Evolutionary conservation across 2,888 invertebrate genomes (phyloP).

Genomic region (Deilephila elpenor): DNA sequence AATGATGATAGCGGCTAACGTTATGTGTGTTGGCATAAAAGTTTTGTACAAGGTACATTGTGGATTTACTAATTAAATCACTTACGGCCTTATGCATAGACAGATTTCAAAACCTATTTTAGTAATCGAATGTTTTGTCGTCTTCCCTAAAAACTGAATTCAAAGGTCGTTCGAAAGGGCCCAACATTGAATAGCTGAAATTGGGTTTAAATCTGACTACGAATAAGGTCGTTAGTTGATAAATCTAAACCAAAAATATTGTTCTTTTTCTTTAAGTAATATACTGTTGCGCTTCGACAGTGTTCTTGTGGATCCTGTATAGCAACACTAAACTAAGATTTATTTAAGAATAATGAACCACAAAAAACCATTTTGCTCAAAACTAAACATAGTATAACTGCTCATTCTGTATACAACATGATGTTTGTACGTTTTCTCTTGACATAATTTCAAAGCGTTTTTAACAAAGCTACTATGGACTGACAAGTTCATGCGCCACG

Average conservation of each 20-base stretch:
- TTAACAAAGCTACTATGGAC: neutral
- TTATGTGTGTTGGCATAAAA: too few relatives aligned
- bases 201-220: too few relatives aligned
- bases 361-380: conserved; percentile 9
- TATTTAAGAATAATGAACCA: neutral
- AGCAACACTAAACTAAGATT: neutral
- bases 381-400: neutral
- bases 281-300: neutral
- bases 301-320: neutral
- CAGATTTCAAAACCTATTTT: too few relatives aligned
- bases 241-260: neutral
- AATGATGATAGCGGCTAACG: too few relatives aligned
- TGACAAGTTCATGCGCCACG: too few relatives aligned
- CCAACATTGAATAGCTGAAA: too few relatives aligned
- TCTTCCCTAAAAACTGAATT: too few relatives aligned
- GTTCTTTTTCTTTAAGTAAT: neutral
- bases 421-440: neutral
- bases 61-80: too few relatives aligned
- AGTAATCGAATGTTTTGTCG: too few relatives aligned
- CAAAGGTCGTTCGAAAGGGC: too few relatives aligned
- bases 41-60: too few relatives aligned
- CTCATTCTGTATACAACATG: neutral
- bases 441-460: neutral
- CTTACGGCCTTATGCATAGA: too few relatives aligned
- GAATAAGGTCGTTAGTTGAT: neutral